Evolutionary conservation across 2,113 vertebrate species (phyloP), one percentile per base, ranked within the genome.

Genomic region (Seriola quinqueradiata): DNA sequence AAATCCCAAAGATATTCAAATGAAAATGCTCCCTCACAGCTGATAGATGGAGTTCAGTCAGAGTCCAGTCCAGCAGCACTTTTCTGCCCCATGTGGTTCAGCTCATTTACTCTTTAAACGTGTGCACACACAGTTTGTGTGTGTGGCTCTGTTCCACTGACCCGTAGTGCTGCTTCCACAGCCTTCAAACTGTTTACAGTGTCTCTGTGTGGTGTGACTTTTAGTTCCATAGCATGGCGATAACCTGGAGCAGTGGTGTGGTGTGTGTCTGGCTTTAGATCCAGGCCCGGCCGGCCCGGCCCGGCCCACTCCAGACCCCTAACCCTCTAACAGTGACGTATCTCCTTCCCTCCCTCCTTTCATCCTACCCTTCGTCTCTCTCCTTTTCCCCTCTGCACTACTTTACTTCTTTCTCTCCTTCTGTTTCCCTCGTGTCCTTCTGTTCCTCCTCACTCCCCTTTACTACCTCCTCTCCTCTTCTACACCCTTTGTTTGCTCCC

Each of bases 251-350:
- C 12, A 38, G 48, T 73, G 73, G 76, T 87, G 77, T 84, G 67
- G 61, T 69, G 82, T 81, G 88, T 81, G 92, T 92, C 75, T 88
- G 72, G 87, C 75, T 87, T 75, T 75, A 87, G 89, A 84, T 66
- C 75, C 88, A 85, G 89, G 69, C 86, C 88, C 1, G 10, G 73
- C 88, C 1, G 10, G 73, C 55, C 82, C 52, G 79, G 67, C 86
- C 88, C 5, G 13, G 75, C 59, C 82, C 58, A 50, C 86, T 83
- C 87, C 85, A 81, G 77, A 91, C 85, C 86, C 87, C 91, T 93
- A 92, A 95, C 90, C 90, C 88, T 93, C 90, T 95, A 94, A 95
- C 92, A 90, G 83, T 94, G 86, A 93, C 79, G 75, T 91, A 88
- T 93, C 83, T 92, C 83, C 87, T 87, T 84, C 70, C 88, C 82